These are phyloP conservation scores for Scolopax mira DNA, from an alignment of 2,113 vertebrate genomes.

Conservation along the genomic window DNA sequence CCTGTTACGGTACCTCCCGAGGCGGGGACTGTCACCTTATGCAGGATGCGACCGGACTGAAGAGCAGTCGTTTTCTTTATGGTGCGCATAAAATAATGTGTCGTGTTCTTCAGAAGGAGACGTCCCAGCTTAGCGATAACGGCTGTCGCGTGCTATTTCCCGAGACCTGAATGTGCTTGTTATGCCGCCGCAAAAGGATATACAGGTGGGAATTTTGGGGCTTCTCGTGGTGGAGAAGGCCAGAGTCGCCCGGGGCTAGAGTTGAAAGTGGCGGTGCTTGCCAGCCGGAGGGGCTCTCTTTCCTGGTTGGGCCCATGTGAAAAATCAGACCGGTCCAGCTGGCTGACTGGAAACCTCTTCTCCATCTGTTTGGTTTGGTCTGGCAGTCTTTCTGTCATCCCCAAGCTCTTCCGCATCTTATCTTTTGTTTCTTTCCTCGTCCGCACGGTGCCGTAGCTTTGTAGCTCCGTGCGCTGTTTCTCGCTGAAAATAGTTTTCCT, in stretches of 20 bases:
- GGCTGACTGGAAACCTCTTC: background rate
- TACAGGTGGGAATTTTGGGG: accelerated
- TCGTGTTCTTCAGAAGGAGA: background rate
- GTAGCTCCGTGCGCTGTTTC: accelerated
- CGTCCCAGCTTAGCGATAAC: background rate
- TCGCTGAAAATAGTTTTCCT: accelerated
- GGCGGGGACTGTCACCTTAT: accelerated
- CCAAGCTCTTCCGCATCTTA: accelerated
- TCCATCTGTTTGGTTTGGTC: background rate
- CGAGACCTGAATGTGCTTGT: accelerated
- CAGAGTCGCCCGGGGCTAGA: background rate
- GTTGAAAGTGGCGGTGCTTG: background rate
- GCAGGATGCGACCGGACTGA: background rate
- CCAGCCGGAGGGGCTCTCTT: background rate
- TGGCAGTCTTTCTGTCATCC: background rate
- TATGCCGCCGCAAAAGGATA: background rate
- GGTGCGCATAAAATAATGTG: accelerated
- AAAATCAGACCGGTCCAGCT: accelerated
- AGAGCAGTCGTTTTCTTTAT: background rate
- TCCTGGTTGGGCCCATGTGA: accelerated
- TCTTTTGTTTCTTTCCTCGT: background rate
- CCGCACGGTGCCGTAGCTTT: accelerated
- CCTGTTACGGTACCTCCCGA: background rate
- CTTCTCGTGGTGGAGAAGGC: background rate
- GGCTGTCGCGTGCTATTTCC: accelerated